Conservation (phyloP, 2,888 invertebrate genomes). For the Drosophila maculinotata region DNA sequence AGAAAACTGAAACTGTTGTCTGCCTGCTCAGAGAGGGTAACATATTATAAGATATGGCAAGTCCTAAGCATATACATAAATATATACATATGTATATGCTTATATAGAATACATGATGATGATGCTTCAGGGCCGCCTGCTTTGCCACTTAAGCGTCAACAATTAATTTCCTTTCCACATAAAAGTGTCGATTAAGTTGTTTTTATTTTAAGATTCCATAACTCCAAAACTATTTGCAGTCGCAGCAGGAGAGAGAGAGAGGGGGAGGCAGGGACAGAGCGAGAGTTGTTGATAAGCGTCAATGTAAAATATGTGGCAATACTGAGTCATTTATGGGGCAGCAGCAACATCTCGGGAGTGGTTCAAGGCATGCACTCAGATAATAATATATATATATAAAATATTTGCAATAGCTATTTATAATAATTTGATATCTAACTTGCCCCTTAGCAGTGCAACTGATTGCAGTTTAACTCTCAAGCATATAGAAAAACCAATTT, state of each 20-base stretch:
- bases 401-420: conserved; percentile 18
- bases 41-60: conserved; percentile 12
- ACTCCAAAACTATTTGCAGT: conserved; percentile 22
- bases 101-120: no score
- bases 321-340: conserved; percentile 45
- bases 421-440: conserved; percentile 1
- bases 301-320: not conserved
- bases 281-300: conserved; percentile 3
- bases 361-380: conserved; percentile 32
- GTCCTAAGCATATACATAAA: conserved; percentile 21
- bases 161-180: conserved; percentile 61
- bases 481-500: no score
- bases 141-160: conserved; percentile 66
- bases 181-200: conserved; percentile 73
- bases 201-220: conserved; percentile 58
- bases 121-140: conserved; percentile 13
- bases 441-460: not conserved
- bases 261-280: not conserved
- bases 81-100: conserved; percentile 15
- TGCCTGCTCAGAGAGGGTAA: conserved; percentile 11
- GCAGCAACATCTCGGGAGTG: conserved; percentile 11
- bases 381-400: conserved; percentile 4
- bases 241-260: not conserved
- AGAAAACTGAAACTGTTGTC: conserved; percentile 8
- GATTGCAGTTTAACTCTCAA: not conserved